Evolutionary conservation across 35 echinoderm and acorn worm genomes (phyloP).

Genomic region (Ptychodera flava): DNA sequence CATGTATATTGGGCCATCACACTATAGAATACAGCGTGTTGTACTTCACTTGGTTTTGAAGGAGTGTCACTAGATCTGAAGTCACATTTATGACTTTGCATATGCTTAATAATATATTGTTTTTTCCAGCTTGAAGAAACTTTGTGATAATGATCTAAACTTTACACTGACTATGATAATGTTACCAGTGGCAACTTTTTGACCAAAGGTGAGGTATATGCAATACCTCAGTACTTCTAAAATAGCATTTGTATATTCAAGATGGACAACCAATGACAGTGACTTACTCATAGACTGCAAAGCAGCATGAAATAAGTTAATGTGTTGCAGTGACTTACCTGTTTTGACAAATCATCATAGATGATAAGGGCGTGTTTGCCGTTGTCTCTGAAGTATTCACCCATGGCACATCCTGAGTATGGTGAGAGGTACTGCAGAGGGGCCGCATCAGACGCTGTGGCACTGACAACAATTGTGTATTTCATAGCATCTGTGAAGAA

Average conservation of each 20-base stretch:
- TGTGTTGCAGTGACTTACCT: no score
- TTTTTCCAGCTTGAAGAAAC: no score
- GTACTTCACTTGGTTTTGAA: no score
- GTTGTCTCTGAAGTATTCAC: slow-evolving; percentile 97
- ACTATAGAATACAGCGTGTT: no score
- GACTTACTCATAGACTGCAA: no score
- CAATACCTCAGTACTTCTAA: neutral
- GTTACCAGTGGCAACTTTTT: neutral
- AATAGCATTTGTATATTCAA: neutral
- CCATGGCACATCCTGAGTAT: slow-evolving; percentile 99
- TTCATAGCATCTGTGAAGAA: slow-evolving; percentile 68
- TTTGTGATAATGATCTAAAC: neutral
- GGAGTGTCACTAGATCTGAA: no score
- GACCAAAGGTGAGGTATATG: neutral
- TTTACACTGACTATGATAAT: neutral
- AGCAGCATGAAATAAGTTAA: no score
- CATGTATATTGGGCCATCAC: no score
- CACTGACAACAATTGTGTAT: slow-evolving; percentile 93
- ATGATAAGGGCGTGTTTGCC: slow-evolving; percentile 98
- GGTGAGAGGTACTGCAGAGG: slow-evolving; percentile 91
- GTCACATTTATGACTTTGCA: no score
- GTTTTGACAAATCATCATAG: slow-evolving; percentile 99
- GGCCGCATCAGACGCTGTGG: slow-evolving; percentile 98
- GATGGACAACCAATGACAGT: no score
- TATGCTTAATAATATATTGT: no score